Evolutionary conservation across 92 coral and sea anemone genomes (phyloP).

Genomic region (Diadumene lineata): DNA sequence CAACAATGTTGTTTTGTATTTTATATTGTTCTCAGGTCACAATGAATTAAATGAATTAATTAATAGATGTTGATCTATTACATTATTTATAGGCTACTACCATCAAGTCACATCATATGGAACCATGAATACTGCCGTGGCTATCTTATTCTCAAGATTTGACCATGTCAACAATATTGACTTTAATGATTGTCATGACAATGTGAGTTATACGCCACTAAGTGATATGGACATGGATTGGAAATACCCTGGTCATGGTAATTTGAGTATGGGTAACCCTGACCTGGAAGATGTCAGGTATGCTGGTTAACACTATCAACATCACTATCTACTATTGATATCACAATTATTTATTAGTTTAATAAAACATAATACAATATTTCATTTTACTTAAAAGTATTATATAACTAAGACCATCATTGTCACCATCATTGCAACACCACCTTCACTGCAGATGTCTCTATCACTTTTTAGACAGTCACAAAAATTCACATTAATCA

Average conservation of each 20-base stretch:
- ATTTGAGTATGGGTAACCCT: constrained; percentile 88
- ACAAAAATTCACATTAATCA: no score
- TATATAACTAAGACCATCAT: no score
- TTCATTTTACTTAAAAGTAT: no score
- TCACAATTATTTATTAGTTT: no score
- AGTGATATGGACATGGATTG: constrained; percentile 88
- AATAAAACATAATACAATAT: no score
- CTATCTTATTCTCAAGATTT: constrained; percentile 78
- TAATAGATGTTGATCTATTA: no score
- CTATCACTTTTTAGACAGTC: no score
- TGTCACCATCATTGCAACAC: no score
- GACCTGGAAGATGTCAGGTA: constrained; percentile 79
- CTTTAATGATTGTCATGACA: constrained; percentile 65
- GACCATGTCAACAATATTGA: constrained; percentile 59
- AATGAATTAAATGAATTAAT: no score
- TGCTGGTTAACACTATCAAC: background rate
- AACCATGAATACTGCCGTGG: constrained; percentile 77
- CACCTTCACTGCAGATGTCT: background rate
- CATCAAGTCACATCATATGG: constrained; percentile 92
- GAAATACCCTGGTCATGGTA: constrained; percentile 86
- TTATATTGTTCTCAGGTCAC: no score
- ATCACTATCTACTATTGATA: no score
- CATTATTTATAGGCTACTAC: constrained; percentile 79
- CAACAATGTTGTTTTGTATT: no score
- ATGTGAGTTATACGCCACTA: constrained; percentile 53